Conservation (phyloP, 2,113 vertebrate genomes). For the Glaucidium brasilianum region DNA sequence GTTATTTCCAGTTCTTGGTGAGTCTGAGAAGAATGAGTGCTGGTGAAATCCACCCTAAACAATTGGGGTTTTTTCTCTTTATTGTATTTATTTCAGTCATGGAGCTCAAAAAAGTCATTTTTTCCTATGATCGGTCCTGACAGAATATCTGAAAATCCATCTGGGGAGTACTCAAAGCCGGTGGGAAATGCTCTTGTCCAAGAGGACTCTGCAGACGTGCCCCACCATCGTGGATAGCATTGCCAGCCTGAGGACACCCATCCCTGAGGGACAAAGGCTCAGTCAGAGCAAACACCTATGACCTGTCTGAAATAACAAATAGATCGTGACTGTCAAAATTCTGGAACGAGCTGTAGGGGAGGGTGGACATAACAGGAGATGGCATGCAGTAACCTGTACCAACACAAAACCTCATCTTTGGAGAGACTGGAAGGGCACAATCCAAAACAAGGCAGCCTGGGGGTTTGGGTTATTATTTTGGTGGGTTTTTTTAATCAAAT, state of each 20-base stretch:
- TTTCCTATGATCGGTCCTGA: not conserved
- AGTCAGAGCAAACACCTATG: not conserved
- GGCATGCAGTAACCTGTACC: not conserved
- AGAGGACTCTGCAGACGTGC: not conserved
- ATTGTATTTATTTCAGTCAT: not conserved
- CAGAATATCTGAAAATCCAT: not conserved
- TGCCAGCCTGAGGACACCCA: not conserved
- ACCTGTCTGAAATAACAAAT: not conserved
- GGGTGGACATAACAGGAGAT: not conserved
- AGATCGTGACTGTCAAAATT: not conserved
- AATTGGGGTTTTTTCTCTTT: not conserved
- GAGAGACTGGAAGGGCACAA: not conserved
- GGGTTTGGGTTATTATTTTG: not conserved
- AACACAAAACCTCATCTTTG: not conserved
- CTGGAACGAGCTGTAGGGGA: not conserved
- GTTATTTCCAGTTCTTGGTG: not conserved
- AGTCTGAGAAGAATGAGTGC: not conserved
- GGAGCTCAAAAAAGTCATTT: not conserved
- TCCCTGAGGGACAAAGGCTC: not conserved
- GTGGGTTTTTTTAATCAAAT: not conserved
- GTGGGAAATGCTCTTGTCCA: not conserved
- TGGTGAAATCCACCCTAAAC: not conserved
- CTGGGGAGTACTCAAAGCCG: not conserved
- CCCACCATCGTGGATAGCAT: rapidly evolving
- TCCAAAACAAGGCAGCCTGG: not conserved